phyloP scores from a whole-genome alignment of 2,113 vertebrate genomes.

The Amphiprion percula region DNA sequence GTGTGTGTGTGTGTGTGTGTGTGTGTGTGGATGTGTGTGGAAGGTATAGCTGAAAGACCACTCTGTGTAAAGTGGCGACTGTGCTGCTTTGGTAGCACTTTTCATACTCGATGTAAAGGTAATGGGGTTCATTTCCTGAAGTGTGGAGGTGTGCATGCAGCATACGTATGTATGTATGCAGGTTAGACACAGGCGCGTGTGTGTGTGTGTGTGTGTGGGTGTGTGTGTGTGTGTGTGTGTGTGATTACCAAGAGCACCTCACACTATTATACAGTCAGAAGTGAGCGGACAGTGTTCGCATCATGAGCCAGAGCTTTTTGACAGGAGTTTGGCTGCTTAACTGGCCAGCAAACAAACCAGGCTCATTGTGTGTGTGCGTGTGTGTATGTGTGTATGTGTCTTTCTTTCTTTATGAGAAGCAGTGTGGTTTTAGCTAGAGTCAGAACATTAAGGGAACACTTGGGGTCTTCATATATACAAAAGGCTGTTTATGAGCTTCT shows the following conservation, averaged over 20 bases:
- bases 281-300: background rate
- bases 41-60: conserved; percentile 57
- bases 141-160: background rate
- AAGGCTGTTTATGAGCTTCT: background rate
- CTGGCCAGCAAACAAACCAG: conserved; percentile 2
- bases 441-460: background rate
- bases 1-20: conserved; percentile 19
- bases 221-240: conserved; percentile 4
- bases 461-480: background rate
- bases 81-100: conserved; percentile 57
- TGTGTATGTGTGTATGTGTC: background rate
- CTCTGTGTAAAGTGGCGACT: conserved; percentile 65
- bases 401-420: background rate
- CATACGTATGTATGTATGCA: background rate
- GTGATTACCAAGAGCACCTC: conserved; percentile 24
- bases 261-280: conserved; percentile 9
- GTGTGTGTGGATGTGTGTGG: conserved; percentile 29
- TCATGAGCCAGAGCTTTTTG: background rate
- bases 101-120: conserved; percentile 58
- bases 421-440: background rate
- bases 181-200: background rate
- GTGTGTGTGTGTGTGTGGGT: background rate
- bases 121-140: conserved; percentile 73
- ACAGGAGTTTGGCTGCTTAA: background rate
- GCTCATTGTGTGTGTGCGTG: background rate